Conservation (phyloP, 92 coral and sea anemone species). For the Desmophyllum pertusum region DNA sequence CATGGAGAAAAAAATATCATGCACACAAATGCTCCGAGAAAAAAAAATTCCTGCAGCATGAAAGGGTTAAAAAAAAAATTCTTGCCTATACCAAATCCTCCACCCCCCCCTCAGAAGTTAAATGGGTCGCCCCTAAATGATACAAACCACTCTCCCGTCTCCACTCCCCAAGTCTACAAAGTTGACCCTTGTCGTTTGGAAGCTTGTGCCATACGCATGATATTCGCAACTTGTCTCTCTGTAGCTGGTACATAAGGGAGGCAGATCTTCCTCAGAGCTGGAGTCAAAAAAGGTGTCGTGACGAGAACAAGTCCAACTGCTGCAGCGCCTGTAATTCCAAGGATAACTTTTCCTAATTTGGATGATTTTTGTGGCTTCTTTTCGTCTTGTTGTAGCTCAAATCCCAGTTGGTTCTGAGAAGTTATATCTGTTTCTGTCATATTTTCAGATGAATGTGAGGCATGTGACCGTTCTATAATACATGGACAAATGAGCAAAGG, state of each 20-base stretch:
- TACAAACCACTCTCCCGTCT: conserved; percentile 89
- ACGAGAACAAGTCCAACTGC: conserved; percentile 86
- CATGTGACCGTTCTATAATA: conserved; percentile 38
- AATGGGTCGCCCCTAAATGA: neutral
- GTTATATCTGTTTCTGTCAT: neutral
- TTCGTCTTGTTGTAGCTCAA: conserved; percentile 5
- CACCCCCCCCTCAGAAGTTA: too few relatives aligned
- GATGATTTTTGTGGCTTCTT: neutral
- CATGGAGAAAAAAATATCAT: too few relatives aligned
- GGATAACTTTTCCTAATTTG: conserved; percentile 66
- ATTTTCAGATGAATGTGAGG: neutral
- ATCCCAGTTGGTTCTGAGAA: conserved; percentile 18
- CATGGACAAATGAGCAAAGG: conserved; percentile 51
- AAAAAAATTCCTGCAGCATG: too few relatives aligned
- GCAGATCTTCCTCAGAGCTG: conserved; percentile 90
- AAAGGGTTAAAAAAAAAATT: too few relatives aligned
- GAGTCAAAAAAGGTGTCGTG: conserved; percentile 92
- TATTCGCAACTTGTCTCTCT: conserved; percentile 83
- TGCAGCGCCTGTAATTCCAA: conserved; percentile 87
- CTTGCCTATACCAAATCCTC: too few relatives aligned
- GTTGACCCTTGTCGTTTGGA: conserved; percentile 37
- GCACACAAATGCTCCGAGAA: too few relatives aligned
- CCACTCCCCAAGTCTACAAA: conserved; percentile 90
- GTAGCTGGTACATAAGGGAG: conserved; percentile 99
- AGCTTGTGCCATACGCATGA: conserved; percentile 63